Percentiles rank a stretch among this genome's conserved stretches.
These are phyloP conservation scores for Pachypanchax playfairii DNA, from an alignment of 2,113 vertebrate species.

Conservation along the genomic window DNA sequence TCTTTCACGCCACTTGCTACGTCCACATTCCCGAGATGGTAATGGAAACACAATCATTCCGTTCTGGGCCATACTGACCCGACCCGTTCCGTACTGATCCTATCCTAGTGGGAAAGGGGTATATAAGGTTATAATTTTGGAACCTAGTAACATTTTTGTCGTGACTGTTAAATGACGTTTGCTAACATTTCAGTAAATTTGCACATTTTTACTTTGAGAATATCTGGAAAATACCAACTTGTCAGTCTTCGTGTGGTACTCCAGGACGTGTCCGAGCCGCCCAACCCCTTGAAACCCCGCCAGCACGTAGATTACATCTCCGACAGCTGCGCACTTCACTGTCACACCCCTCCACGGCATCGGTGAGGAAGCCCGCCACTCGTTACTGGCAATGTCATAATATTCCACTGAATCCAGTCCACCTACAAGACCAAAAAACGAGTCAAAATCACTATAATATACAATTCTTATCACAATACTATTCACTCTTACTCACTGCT, in stretches of 20 bases:
- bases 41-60: too few relatives aligned
- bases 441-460: too few relatives aligned
- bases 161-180: too few relatives aligned
- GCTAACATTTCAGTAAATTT: too few relatives aligned
- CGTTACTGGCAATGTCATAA: constrained; percentile 92
- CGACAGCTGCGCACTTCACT: constrained; percentile 94
- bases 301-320: constrained; percentile 90
- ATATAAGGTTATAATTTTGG: too few relatives aligned
- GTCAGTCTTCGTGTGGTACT: constrained; percentile 94
- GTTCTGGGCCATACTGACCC: too few relatives aligned
- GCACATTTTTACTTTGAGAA: too few relatives aligned
- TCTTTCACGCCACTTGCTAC: too few relatives aligned
- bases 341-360: constrained; percentile 98
- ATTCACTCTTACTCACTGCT: neutral
- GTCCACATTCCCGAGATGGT: too few relatives aligned
- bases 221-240: constrained; percentile 71
- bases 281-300: constrained; percentile 97
- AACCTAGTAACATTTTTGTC: too few relatives aligned
- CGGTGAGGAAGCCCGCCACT: constrained; percentile 90
- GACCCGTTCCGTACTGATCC: too few relatives aligned
- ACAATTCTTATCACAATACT: neutral
- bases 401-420: constrained; percentile 95
- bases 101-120: too few relatives aligned
- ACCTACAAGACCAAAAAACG: constrained; percentile 72
- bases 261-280: constrained; percentile 91